Evolutionary conservation across 2,113 vertebrate species (phyloP).

Genomic region (Todiramphus chloris): DNA sequence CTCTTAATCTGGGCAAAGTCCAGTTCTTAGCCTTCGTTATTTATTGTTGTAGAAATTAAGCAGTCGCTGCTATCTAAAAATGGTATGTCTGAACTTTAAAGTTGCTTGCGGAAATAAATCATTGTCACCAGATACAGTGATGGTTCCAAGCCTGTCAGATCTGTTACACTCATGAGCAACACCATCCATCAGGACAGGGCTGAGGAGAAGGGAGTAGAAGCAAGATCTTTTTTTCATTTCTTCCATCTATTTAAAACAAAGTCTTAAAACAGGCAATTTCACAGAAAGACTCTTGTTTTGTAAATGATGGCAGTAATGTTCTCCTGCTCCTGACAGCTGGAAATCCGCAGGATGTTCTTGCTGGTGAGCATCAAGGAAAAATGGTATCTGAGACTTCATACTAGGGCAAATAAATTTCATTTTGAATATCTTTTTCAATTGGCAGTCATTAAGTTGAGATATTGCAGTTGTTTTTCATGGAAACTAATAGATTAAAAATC

Average conservation of each 20-base stretch:
- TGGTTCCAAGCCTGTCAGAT: background rate
- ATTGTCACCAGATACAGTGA: accelerated
- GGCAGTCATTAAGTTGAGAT: background rate
- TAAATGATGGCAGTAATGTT: background rate
- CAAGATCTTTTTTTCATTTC: background rate
- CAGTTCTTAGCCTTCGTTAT: background rate
- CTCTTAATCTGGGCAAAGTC: background rate
- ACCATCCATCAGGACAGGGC: background rate
- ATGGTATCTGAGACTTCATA: background rate
- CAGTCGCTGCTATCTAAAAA: background rate
- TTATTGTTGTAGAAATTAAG: background rate
- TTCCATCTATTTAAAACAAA: background rate
- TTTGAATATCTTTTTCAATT: background rate
- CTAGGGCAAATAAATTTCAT: background rate
- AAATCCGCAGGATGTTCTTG: background rate
- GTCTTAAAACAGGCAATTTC: background rate
- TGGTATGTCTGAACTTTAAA: background rate
- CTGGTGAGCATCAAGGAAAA: background rate
- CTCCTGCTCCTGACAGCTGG: background rate
- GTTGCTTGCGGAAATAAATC: constrained; percentile 3
- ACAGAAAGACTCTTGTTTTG: background rate
- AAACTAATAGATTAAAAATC: background rate
- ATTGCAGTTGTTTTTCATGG: background rate
- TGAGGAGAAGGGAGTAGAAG: background rate
- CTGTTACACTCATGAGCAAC: background rate